Evolutionary conservation across 2,888 invertebrate genomes (phyloP).

Genomic region (Meteorus colon): DNA sequence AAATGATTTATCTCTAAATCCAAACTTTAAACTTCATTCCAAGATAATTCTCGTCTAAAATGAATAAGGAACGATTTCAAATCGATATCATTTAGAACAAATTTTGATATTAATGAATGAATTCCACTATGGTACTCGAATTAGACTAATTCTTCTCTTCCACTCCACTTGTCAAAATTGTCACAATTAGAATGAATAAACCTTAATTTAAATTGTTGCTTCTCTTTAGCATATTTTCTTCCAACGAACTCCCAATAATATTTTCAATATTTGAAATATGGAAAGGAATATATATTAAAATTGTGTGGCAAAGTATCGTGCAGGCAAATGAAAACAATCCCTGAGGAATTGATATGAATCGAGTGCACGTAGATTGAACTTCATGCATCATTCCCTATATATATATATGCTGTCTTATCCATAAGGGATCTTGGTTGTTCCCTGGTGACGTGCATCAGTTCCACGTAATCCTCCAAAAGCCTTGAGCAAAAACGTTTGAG

Average conservation of each 20-base stretch:
- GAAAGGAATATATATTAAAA: neutral
- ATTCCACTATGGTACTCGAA: no score
- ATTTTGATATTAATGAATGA: no score
- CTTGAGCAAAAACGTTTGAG: constrained; percentile 28
- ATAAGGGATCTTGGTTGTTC: constrained; percentile 11
- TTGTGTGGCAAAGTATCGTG: neutral
- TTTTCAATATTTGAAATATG: neutral
- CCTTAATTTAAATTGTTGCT: no score
- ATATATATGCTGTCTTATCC: constrained; percentile 2
- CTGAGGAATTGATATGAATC: constrained; percentile 10
- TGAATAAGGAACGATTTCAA: no score
- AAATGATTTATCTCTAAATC: no score
- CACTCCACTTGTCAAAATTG: no score
- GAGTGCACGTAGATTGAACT: constrained; percentile 10
- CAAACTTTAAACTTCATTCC: no score
- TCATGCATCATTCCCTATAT: constrained; percentile 2
- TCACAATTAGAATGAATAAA: no score
- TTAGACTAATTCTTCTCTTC: no score
- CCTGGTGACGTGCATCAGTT: constrained; percentile 29
- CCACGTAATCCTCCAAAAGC: constrained; percentile 32
- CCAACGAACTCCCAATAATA: neutral
- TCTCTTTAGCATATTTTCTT: no score
- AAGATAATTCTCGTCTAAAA: no score
- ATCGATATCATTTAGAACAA: no score
- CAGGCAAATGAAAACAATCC: neutral